Evolutionary conservation across 2,888 invertebrate species (phyloP).

Genomic region (Tetheella fluctuosa): DNA sequence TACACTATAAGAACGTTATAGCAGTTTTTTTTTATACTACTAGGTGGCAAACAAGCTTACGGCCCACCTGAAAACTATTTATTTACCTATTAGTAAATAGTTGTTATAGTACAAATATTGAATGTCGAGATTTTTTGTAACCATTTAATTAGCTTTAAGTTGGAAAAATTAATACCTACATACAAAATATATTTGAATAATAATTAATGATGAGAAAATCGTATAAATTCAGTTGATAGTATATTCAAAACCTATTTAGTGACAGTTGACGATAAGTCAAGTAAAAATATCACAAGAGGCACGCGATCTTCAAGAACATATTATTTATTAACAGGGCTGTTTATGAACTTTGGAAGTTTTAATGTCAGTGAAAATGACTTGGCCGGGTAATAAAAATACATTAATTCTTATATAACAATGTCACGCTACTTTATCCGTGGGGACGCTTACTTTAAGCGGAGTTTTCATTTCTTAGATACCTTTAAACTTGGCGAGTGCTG

Average conservation of each 20-base stretch:
- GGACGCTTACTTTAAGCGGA: slow-evolving; percentile 1
- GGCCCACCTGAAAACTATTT: too few species aligned
- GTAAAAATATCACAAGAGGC: slow-evolving; percentile 46
- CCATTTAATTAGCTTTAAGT: too few species aligned
- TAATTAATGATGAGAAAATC: slow-evolving; percentile 19
- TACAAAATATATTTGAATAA: slow-evolving; percentile 15
- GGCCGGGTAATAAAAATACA: slow-evolving; percentile 66
- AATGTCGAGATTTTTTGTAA: too few species aligned
- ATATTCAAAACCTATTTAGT: slow-evolving; percentile 33
- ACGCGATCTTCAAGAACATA: slow-evolving; percentile 63
- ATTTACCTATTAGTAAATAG: too few species aligned
- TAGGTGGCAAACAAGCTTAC: too few species aligned
- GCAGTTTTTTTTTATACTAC: too few species aligned
- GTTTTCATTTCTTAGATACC: slow-evolving; percentile 6
- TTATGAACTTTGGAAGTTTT: slow-evolving; percentile 74
- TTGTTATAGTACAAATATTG: too few species aligned
- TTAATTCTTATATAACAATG: slow-evolving; percentile 68
- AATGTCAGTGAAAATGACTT: slow-evolving; percentile 72
- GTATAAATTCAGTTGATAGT: slow-evolving; percentile 21
- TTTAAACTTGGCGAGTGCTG: slow-evolving; percentile 21
- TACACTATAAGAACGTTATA: too few species aligned
- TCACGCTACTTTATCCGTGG: slow-evolving; percentile 60
- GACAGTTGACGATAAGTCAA: slow-evolving; percentile 45
- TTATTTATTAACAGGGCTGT: slow-evolving; percentile 69
- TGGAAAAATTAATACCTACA: slow-evolving; percentile 13